Base-by-base conservation (phyloP, 2,113 vertebrate genomes). In the Bubo scandiacus region DNA sequence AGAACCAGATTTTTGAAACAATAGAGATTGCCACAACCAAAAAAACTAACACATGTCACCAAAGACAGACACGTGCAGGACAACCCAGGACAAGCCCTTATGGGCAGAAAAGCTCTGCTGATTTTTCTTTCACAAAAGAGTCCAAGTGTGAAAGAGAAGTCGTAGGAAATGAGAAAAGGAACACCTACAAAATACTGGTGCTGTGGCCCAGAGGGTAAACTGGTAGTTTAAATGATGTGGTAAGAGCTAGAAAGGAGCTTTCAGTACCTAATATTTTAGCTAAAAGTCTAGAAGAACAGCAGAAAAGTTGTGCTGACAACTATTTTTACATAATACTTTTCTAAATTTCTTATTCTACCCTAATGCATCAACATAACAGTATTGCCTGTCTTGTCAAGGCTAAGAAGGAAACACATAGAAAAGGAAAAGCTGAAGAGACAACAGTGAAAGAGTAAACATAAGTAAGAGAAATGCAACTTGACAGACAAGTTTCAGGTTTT, bases 381-480 rank as follows among this genome's bases (percentile, higher is more conserved):
- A 82, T 43, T 74, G 45, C 27, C 36, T 59, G 20, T 75, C 65
- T 71, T 81, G 84, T 88, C 47, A 90, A 77, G 61, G 30, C 30
- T 77, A 27, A 47, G 34, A 79, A 75, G 36, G 65, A 87, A 81
- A 90, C 3, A 4, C 19, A 36, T 1, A 72, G 47, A 92, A 78
- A 95, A 86, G 21, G 47, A 75, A 91, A 89, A 94, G 47, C 43
- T 79, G 68, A 92, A 92, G 66, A 88, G 74, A 86, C 79, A 93
- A 43, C 45, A 82, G 42, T 32, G 71, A 67, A 93, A 96, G 29
- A 92, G 32, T 71, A 94, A 96, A 94, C 83, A 73, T 70, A 66
- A 89, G 20, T 58, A 90, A 94, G 36, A 87, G 36, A 95, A 95
- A 97, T 92, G 34, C 68, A 92, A 83, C 47, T 75, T 94, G 95